Evolutionary conservation across 2,888 invertebrate species (phyloP), one percentile per base, ranked within the genome.

Genomic region (Amblyteles armatorius): DNA sequence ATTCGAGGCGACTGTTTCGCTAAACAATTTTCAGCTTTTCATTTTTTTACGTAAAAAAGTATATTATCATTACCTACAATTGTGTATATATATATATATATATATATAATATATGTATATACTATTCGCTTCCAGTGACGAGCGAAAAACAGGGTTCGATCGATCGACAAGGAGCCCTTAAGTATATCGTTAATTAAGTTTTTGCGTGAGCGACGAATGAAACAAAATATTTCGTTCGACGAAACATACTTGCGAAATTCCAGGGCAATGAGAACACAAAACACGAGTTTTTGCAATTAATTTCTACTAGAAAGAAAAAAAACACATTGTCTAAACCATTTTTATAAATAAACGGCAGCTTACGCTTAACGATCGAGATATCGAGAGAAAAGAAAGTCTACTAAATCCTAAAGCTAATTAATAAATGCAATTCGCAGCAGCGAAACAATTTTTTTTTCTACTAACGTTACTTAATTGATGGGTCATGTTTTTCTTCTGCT

Each of bases 341-440:
- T 57, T 48, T 29, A 69, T 22, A 72, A 48, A 48, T 50, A 69
- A 19, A 33, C 16, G 29, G 33, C 29, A 1, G 44, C 5, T 13
- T 50, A 44, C 22, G 52, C 68, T 44, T 74, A 65, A 77, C 44
- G 33, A 55, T 50, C 33, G 69, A 36, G 33, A 60, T 48, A 60
- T 16, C 57, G 33, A 65, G 36, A 55, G 19, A 74, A 71, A 68
- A 40, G 67, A 50, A 73, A 50, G 65, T 44, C 60, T 71, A 26
- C 26, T 50, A 19, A 13, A 26, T 29, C 26, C 63, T 33, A 33
- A 29, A 63, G 63, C 33, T 63, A 63, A 33, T 63, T 76, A 69
- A 73, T 85, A 85, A 85, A 85, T 85, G 85, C 85, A 85, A 63
- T 65, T 74, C 60, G 80, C 19, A 55, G 76, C 52, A 71, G 60